These are phyloP conservation scores for Ornithoptera priamus DNA, from an alignment of 2,888 invertebrate genomes.

Conservation along the genomic window DNA sequence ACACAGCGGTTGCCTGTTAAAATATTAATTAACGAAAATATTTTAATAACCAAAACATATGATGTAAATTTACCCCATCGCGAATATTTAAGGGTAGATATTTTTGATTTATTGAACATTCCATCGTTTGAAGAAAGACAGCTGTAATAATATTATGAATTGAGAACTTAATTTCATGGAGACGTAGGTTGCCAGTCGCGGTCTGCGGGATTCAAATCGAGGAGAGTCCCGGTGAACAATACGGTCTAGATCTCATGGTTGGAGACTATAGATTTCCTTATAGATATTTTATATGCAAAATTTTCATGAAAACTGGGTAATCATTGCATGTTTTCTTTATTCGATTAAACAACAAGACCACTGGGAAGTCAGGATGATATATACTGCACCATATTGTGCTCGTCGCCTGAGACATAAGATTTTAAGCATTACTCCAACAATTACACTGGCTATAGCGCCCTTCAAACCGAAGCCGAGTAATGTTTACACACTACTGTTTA, in stretches of 20 bases:
- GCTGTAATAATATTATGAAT: background rate
- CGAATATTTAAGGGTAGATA: background rate
- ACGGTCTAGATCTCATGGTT: constrained; percentile 3
- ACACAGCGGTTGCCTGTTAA: no score
- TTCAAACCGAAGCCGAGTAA: no score
- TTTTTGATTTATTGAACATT: background rate
- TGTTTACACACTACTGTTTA: no score
- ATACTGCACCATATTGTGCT: no score
- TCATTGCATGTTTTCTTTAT: no score
- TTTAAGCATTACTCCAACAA: no score
- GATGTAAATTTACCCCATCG: background rate
- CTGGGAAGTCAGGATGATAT: no score
- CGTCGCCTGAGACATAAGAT: no score
- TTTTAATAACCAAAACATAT: no score
- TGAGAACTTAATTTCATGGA: background rate
- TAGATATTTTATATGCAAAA: background rate
- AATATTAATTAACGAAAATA: no score
- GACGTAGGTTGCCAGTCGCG: background rate
- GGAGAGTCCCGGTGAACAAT: background rate
- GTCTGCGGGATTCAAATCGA: constrained; percentile 1
- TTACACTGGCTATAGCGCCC: no score
- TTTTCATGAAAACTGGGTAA: background rate
- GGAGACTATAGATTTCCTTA: background rate
- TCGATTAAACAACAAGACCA: no score
- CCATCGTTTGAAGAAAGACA: background rate